Base-by-base conservation (phyloP, 2,113 vertebrate genomes). In the Tonatia bakeri region DNA sequence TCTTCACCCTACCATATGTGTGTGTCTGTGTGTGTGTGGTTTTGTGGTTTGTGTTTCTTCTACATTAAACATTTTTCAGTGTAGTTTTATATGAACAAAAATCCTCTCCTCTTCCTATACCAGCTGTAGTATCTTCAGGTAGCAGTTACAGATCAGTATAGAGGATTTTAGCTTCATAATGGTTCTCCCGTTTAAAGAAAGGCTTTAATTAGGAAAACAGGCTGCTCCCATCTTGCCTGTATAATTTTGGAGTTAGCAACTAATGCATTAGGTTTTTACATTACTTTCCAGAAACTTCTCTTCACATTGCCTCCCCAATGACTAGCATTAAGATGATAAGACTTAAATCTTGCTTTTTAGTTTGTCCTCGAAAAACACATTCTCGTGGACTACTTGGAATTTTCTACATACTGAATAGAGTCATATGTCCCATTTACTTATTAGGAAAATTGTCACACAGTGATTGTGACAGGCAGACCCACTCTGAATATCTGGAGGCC, bases 161-260 rank as follows among this genome's bases (percentile, higher is more conserved):
- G 76, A 95, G 67, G 36, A 94, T 87, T 92, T 94, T 64, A 92
- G 19, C 87, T 94, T 94, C 43, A 86, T 85, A 88, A 92, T 56
- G 28, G 38, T 50, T 88, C 84, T 96, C 24, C 38, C 8, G 20
- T 86, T 96, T 97, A 96, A 84, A 95, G 43, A 96, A 90, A 93
- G 79, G 45, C 70, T 97, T 90, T 81, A 87, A 90, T 97, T 84
- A 90, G 52, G 81, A 92, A 40, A 97, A 40, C 47, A 9, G 28
- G 87, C 13, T 94, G 92, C 52, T 92, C 28, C 43, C 45, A 50
- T 89, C 26, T 59, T 40, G 31, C 38, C 87, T 94, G 43, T 59
- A 43, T 92, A 92, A 92, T 94, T 94, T 94, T 65, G 28, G 40
- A 95, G 43, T 95, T 90, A 96, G 67, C 81, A 82, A 65, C 83